These are phyloP conservation scores for Verasper variegatus DNA, from an alignment of 2,113 vertebrate genomes.

Conservation along the genomic window DNA sequence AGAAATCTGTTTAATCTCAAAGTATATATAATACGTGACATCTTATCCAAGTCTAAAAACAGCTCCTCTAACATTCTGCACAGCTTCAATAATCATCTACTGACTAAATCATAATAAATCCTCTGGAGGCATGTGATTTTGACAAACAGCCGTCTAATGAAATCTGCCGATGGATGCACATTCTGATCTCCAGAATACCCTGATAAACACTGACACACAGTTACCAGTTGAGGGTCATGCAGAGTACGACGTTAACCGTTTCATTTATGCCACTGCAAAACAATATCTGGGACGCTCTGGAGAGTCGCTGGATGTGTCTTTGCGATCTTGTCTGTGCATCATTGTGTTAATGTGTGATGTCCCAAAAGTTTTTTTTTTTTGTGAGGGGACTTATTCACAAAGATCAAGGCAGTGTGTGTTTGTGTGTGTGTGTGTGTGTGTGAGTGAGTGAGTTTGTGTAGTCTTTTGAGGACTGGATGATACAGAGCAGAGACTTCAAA, in stretches of 20 bases:
- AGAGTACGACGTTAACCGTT: constrained; percentile 8
- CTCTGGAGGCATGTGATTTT: not conserved
- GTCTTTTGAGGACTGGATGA: constrained; percentile 53
- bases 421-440: not conserved
- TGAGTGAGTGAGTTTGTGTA: not conserved
- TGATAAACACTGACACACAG: not conserved
- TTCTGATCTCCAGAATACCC: not conserved
- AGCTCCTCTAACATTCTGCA: not conserved
- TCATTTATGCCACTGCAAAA: not conserved
- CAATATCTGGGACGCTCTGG: not conserved
- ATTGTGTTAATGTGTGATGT: constrained; percentile 5
- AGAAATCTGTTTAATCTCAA: too few species aligned
- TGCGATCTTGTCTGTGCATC: not conserved
- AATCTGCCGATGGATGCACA: not conserved
- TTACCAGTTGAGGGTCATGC: not conserved
- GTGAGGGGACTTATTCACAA: constrained; percentile 15
- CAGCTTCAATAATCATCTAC: not conserved
- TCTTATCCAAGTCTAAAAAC: not conserved
- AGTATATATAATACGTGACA: too few species aligned
- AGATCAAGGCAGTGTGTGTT: constrained; percentile 62
- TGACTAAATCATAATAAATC: not conserved
- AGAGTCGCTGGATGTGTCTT: constrained; percentile 10
- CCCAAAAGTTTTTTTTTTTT: constrained; percentile 19
- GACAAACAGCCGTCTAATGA: not conserved
- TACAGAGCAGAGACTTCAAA: constrained; percentile 69